A percentile compares a stretch with the other conserved stretches of the same genome.
Conservation (phyloP, 2,888 invertebrate species). For the Nomada ferruginata region DNA sequence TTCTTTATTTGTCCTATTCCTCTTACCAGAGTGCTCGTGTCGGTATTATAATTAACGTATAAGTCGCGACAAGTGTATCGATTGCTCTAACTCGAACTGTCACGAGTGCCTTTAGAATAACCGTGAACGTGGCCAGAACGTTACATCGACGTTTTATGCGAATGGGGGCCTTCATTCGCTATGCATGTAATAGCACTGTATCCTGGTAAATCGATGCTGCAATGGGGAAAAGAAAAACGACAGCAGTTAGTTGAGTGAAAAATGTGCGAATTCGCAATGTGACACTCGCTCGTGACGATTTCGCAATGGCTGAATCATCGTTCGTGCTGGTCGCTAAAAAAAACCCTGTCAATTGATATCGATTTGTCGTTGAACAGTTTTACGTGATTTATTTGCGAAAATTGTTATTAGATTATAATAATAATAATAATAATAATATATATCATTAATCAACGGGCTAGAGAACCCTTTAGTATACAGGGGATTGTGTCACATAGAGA, state of each 20-base stretch:
- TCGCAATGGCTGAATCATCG: not conserved
- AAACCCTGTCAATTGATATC: not conserved
- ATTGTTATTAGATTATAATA: too few relatives aligned
- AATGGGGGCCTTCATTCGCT: not conserved
- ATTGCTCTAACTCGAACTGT: not conserved
- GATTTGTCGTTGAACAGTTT: not conserved
- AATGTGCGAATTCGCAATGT: not conserved
- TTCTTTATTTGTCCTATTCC: not conserved
- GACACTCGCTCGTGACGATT: not conserved
- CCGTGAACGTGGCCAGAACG: slow-evolving; percentile 19
- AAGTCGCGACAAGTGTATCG: slow-evolving; percentile 10
- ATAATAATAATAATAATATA: too few relatives aligned
- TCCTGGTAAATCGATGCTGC: not conserved
- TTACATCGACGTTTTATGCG: slow-evolving; percentile 20
- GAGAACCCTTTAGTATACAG: too few relatives aligned
- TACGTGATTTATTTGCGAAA: too few relatives aligned
- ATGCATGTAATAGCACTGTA: not conserved
- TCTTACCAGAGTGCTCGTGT: not conserved
- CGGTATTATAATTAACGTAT: slow-evolving; percentile 26
- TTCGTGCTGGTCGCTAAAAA: not conserved
- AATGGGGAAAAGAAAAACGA: not conserved
- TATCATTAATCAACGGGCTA: too few relatives aligned
- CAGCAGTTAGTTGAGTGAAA: not conserved
- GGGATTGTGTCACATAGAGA: too few relatives aligned
- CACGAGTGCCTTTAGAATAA: not conserved